Conservation (phyloP, 1,140 invertebrate species). For the Drosophila albomicans region DNA sequence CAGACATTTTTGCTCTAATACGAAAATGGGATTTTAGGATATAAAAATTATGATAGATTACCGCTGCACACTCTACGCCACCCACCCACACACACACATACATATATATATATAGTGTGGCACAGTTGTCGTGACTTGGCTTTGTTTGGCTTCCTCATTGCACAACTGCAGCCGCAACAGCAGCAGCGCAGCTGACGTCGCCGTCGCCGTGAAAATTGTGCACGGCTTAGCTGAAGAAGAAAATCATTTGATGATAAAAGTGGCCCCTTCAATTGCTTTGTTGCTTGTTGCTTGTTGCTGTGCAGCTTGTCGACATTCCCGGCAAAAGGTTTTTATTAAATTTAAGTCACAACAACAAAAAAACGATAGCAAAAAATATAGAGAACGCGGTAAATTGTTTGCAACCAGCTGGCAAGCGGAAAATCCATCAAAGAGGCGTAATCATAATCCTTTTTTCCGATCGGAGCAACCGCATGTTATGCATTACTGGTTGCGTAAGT, state of each 20-base stretch:
- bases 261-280: conserved; percentile 76
- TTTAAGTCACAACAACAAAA: conserved; percentile 43
- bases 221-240: conserved; percentile 62
- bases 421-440: conserved; percentile 42
- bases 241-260: conserved; percentile 80
- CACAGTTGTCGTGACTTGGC: conserved; percentile 40
- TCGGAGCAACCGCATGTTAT: conserved; percentile 4
- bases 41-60: conserved; percentile 85
- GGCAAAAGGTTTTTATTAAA: conserved; percentile 59
- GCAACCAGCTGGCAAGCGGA: conserved; percentile 25
- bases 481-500: neutral
- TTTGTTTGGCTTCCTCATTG: conserved; percentile 44
- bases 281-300: conserved; percentile 35
- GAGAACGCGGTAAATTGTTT: conserved; percentile 23
- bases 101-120: conserved; percentile 3
- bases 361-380: neutral
- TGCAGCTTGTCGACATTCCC: conserved; percentile 7
- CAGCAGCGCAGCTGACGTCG: neutral
- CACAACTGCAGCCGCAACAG: conserved; percentile 36
- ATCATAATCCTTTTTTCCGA: conserved; percentile 52
- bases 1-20: conserved; percentile 84
- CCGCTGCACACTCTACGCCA: conserved; percentile 60
- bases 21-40: conserved; percentile 84
- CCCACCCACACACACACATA: conserved; percentile 3
- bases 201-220: conserved; percentile 64